These are phyloP conservation scores for Alethe diademata DNA, from an alignment of 2,113 vertebrate species.

Conservation along the genomic window DNA sequence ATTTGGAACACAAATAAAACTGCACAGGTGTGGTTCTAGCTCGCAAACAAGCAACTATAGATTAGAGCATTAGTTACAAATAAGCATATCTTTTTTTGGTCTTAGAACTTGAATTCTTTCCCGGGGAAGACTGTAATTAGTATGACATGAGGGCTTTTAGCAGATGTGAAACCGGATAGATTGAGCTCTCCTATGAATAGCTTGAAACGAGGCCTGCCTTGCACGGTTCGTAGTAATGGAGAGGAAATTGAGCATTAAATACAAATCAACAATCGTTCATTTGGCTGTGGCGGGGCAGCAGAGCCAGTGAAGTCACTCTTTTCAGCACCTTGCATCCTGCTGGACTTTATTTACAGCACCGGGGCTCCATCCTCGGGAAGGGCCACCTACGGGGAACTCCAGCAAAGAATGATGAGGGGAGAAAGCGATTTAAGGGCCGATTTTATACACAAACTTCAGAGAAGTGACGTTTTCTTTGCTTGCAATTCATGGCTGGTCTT, in stretches of 20 bases:
- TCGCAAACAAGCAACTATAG: background rate
- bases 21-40: background rate
- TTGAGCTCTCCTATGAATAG: slow-evolving; percentile 65
- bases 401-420: slow-evolving; percentile 59
- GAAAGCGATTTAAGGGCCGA: slow-evolving; percentile 31
- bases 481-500: slow-evolving; percentile 64
- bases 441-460: slow-evolving; percentile 72
- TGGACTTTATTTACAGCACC: slow-evolving; percentile 46
- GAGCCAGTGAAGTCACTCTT: slow-evolving; percentile 59
- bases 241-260: slow-evolving; percentile 80
- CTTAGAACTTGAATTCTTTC: slow-evolving; percentile 48
- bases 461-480: slow-evolving; percentile 44
- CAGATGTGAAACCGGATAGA: slow-evolving; percentile 70
- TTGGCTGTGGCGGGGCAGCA: slow-evolving; percentile 43
- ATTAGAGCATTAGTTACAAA: background rate
- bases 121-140: slow-evolving; percentile 61
- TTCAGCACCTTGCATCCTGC: slow-evolving; percentile 72
- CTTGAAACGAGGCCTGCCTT: slow-evolving; percentile 51
- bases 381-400: slow-evolving; percentile 58
- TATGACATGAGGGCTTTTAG: slow-evolving; percentile 64
- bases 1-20: background rate
- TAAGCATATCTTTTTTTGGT: background rate
- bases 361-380: slow-evolving; percentile 2
- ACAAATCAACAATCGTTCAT: slow-evolving; percentile 78
- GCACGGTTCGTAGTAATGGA: slow-evolving; percentile 70